phyloP scores from a whole-genome alignment of 2,797 vertebrate species.

The Falco columbarius region DNA sequence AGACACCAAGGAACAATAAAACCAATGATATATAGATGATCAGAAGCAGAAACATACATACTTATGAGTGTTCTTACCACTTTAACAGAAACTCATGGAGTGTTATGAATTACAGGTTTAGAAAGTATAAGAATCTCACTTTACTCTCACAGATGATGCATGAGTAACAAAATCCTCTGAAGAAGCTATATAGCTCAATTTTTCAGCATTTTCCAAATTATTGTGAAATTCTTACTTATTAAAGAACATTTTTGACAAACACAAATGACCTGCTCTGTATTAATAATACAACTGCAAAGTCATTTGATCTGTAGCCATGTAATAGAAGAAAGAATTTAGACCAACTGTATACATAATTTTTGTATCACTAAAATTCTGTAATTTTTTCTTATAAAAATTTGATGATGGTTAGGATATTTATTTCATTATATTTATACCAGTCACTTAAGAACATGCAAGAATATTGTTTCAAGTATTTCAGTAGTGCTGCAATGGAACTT shows the following conservation, averaged over 20 bases:
- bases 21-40: not conserved
- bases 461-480: not conserved
- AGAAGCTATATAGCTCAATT: not conserved
- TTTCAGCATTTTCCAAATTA: not conserved
- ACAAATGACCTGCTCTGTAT: not conserved
- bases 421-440: not conserved
- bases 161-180: not conserved
- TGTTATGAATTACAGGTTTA: not conserved
- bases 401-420: not conserved
- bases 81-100: not conserved
- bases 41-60: not conserved
- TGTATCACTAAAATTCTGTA: not conserved
- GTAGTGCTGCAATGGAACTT: not conserved
- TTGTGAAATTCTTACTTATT: not conserved
- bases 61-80: not conserved
- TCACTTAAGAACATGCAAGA: not conserved
- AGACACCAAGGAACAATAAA: not conserved
- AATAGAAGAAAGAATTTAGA: not conserved
- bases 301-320: not conserved
- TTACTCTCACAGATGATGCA: not conserved
- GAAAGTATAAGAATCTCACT: not conserved
- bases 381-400: not conserved
- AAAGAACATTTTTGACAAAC: not conserved
- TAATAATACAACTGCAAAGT: fast-evolving
- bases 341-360: not conserved